phyloP scores from a whole-genome alignment of 2,888 invertebrate species.

The Drosophila cognata region DNA sequence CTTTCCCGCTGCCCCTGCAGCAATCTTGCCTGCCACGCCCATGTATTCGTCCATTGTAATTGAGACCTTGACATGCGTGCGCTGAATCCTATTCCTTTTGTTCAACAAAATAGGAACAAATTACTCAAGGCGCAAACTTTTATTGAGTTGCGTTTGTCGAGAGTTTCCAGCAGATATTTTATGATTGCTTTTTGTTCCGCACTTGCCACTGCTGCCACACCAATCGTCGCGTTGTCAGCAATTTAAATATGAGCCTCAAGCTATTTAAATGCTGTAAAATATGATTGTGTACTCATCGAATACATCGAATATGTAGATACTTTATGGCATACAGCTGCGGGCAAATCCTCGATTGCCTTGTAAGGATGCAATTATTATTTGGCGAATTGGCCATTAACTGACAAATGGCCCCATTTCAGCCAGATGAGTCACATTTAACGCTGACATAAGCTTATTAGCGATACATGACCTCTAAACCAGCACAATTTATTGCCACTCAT shows the following conservation, averaged over 20 bases:
- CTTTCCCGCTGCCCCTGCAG: not conserved
- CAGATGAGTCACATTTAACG: constrained; percentile 73
- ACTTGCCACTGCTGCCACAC: constrained; percentile 1
- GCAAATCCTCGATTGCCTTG: constrained; percentile 48
- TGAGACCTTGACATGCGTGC: constrained; percentile 65
- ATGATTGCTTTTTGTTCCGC: constrained; percentile 31
- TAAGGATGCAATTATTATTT: constrained; percentile 71
- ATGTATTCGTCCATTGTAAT: constrained; percentile 49
- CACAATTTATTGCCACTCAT: constrained; percentile 35
- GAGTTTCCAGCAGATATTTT: constrained; percentile 37
- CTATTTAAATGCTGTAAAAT: constrained; percentile 72
- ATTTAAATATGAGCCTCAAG: not conserved
- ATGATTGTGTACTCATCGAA: constrained; percentile 1
- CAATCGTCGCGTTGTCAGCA: constrained; percentile 39
- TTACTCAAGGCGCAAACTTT: constrained; percentile 58
- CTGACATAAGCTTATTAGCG: constrained; percentile 75
- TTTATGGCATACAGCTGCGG: constrained; percentile 49
- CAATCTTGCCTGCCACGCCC: not conserved
- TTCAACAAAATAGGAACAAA: constrained; percentile 52
- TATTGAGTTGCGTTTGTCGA: constrained; percentile 60
- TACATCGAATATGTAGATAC: not conserved
- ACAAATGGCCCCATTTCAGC: constrained; percentile 50
- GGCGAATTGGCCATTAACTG: constrained; percentile 75
- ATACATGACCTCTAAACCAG: constrained; percentile 57
- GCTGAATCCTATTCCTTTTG: constrained; percentile 32